Base-by-base conservation (phyloP, 2,113 vertebrate genomes). In the Tragelaphus imberbis region DNA sequence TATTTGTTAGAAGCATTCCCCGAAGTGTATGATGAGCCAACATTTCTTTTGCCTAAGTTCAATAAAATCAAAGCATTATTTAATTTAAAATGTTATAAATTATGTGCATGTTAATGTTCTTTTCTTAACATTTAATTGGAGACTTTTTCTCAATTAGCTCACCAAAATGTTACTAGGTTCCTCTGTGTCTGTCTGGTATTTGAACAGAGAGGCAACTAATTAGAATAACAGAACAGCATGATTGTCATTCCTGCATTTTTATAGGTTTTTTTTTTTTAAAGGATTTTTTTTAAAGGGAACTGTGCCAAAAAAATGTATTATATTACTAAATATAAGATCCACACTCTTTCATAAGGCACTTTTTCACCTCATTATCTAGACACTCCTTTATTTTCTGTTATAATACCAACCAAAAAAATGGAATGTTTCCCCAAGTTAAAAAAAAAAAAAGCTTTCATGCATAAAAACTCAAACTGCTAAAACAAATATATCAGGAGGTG, bases 31-130 rank as follows among this genome's bases (percentile, higher is more conserved):
- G 58, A 63, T 84, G 61, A 75, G 47, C 92, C 85, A 80, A 53
- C 51, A 55, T 95, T 95, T 91, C 63, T 56, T 89, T 91, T 58
- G 33, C 61, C 58, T 53, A 56, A 94, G 28, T 84, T 58, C 68
- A 21, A 25, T 44, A 36, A 96, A 97, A 61, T 88, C 58, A 96
- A 91, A 84, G 53, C 51, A 59, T 87, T 95, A 58, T 89, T 97
- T 88, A 87, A 96, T 87, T 94, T 94, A 92, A 98, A 97, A 79
- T 91, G 58, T 63, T 97, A 77, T 55, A 94, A 92, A 87, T 93
- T 3, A 1, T 65, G 51, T 82, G 30, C 55, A 30, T 90, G 55
- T 80, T 97, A 92, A 95, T 97, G 93, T 94, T 68, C 56, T 94
- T 97, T 77, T 47, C 56, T 87, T 96, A 89, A 49, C 21, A 59